A percentile compares a stretch with the other conserved stretches of the same genome.
Conservation (phyloP, 1,140 invertebrate genomes). For the Euura saliciscinereae region DNA sequence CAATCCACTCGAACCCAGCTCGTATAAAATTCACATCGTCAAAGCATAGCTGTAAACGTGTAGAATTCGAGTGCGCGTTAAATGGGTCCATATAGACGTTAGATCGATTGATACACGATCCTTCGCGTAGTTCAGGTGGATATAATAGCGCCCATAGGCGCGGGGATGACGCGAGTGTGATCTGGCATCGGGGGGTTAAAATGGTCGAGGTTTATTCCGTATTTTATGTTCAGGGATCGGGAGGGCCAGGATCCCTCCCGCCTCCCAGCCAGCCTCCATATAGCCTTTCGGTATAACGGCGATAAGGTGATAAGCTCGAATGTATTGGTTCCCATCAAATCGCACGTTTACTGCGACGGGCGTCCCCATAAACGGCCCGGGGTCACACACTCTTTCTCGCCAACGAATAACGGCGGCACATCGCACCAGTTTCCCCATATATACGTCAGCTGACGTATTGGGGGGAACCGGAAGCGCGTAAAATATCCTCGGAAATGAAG, state of each 20-base stretch:
- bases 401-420: background rate
- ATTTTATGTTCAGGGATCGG: conserved; percentile 45
- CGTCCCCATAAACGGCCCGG: conserved; percentile 44
- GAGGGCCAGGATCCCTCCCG: conserved; percentile 34
- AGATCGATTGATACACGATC: conserved; percentile 5
- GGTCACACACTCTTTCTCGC: conserved; percentile 27
- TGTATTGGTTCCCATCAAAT: conserved; percentile 60
- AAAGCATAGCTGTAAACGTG: no score
- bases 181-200: conserved; percentile 22
- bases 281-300: conserved; percentile 44
- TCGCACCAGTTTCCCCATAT: no score
- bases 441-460: no score
- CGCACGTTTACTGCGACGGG: conserved; percentile 53
- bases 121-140: background rate
- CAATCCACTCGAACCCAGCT: no score
- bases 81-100: background rate
- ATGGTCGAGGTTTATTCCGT: conserved; percentile 46
- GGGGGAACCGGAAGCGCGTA: no score
- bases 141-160: background rate
- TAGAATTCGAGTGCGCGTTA: background rate
- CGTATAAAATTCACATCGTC: no score
- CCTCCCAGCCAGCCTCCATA: conserved; percentile 32
- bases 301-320: conserved; percentile 61
- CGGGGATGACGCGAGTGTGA: background rate
- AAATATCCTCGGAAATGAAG: no score